Evolutionary conservation across 2,888 invertebrate genomes (phyloP).

Genomic region (Busseola fusca): DNA sequence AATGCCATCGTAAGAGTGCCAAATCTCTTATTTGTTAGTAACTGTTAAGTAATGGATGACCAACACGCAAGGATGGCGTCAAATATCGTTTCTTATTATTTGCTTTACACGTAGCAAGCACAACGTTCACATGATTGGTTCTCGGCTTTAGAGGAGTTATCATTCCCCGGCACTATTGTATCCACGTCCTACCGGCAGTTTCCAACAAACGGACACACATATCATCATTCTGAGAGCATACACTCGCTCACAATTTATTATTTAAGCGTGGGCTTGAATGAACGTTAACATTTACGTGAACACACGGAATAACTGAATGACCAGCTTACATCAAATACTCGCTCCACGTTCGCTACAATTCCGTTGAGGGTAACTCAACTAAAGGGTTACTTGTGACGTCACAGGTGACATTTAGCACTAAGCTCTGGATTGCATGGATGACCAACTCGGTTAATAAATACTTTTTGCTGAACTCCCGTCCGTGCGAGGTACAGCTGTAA

Average conservation of each 20-base stretch:
- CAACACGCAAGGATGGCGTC: constrained; percentile 6
- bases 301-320: constrained; percentile 47
- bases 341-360: constrained; percentile 40
- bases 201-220: constrained; percentile 47
- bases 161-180: constrained; percentile 29
- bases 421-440: constrained; percentile 39
- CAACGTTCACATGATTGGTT: constrained; percentile 1
- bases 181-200: constrained; percentile 45
- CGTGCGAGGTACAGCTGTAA: constrained; percentile 47
- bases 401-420: constrained; percentile 49
- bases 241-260: constrained; percentile 51
- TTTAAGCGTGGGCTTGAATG: constrained; percentile 54
- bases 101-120: constrained; percentile 2
- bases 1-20: constrained; percentile 30
- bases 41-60: constrained; percentile 37
- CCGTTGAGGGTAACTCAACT: constrained; percentile 33
- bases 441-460: constrained; percentile 48
- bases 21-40: constrained; percentile 40
- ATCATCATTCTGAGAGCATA: constrained; percentile 56
- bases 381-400: constrained; percentile 43
- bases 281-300: constrained; percentile 50
- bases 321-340: constrained; percentile 41
- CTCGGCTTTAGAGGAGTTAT: constrained; percentile 23
- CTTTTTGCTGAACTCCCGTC: constrained; percentile 39
- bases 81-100: constrained; percentile 35